These are phyloP conservation scores for Gastrophysa polygoni DNA, from an alignment of 2,888 invertebrate genomes.

Conservation along the genomic window DNA sequence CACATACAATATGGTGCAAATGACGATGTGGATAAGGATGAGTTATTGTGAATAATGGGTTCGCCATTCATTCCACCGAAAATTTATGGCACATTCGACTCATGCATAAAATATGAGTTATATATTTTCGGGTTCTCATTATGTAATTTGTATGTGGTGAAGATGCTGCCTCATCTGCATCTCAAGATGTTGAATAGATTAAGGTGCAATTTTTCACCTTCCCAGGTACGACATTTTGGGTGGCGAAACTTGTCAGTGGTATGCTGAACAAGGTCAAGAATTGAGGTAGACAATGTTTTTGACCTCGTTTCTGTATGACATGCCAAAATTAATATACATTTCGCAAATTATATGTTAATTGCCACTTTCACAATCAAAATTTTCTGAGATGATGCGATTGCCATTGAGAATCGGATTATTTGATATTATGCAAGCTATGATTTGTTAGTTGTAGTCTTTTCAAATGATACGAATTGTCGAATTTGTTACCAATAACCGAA, in stretches of 20 bases:
- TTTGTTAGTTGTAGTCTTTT: too few species aligned
- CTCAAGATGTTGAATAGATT: background rate
- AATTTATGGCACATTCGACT: slow-evolving; percentile 28
- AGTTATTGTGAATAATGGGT: slow-evolving; percentile 14
- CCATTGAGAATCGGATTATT: too few species aligned
- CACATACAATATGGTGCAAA: background rate
- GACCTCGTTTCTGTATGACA: background rate
- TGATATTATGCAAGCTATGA: too few species aligned
- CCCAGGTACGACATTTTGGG: background rate
- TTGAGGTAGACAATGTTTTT: background rate
- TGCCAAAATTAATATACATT: background rate
- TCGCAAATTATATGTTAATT: background rate
- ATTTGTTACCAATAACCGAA: too few species aligned
- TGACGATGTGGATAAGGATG: background rate
- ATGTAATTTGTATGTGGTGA: slow-evolving; percentile 1
- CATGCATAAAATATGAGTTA: slow-evolving; percentile 26
- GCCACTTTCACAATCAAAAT: background rate
- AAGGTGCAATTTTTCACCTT: slow-evolving; percentile 5
- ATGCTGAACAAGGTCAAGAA: background rate
- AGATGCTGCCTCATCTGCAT: background rate
- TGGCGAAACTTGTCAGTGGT: background rate
- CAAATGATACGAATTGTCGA: too few species aligned
- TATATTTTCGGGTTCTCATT: slow-evolving; percentile 13
- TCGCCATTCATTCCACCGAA: slow-evolving; percentile 22
- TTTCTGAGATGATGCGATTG: background rate